Percentiles rank a stretch among this genome's conserved stretches.
Conservation (phyloP, 2,888 invertebrate genomes). For the Mythimna albipuncta region DNA sequence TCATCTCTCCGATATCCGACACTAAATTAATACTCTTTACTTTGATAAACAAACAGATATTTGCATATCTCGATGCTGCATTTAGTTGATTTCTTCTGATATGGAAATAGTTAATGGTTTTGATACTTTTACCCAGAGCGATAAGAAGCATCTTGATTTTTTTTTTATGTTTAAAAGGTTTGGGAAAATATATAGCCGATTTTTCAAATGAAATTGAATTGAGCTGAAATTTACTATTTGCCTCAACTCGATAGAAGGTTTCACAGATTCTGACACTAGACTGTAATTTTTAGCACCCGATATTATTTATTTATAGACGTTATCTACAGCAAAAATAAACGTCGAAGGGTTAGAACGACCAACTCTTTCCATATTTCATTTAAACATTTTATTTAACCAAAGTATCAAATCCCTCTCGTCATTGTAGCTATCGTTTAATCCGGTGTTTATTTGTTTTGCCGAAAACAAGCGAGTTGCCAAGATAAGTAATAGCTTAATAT, state of each 20-base stretch:
- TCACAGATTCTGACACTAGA: not conserved
- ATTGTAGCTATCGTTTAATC: constrained; percentile 52
- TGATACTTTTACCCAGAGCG: constrained; percentile 69
- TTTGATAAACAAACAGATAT: constrained; percentile 88
- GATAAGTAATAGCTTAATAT: constrained; percentile 91
- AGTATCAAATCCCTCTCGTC: constrained; percentile 69
- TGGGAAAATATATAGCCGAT: not conserved
- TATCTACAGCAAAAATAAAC: not conserved
- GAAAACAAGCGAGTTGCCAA: constrained; percentile 80
- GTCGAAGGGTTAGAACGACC: not conserved
- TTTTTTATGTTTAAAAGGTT: not conserved
- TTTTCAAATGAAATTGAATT: not conserved
- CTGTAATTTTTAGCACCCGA: not conserved
- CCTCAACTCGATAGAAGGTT: not conserved
- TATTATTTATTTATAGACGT: not conserved
- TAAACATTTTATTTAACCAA: not conserved
- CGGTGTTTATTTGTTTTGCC: constrained; percentile 76
- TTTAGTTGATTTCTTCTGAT: constrained; percentile 73
- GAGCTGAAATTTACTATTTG: not conserved
- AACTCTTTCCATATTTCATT: not conserved
- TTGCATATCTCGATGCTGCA: constrained; percentile 85
- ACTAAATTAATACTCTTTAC: constrained; percentile 84
- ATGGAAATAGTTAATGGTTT: constrained; percentile 61
- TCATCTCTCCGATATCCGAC: constrained; percentile 83
- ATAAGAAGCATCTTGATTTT: not conserved